Evolutionary conservation across 1,140 invertebrate genomes (phyloP), one percentile per base, ranked within the genome.

Genomic region (Pteromalus puparum): DNA sequence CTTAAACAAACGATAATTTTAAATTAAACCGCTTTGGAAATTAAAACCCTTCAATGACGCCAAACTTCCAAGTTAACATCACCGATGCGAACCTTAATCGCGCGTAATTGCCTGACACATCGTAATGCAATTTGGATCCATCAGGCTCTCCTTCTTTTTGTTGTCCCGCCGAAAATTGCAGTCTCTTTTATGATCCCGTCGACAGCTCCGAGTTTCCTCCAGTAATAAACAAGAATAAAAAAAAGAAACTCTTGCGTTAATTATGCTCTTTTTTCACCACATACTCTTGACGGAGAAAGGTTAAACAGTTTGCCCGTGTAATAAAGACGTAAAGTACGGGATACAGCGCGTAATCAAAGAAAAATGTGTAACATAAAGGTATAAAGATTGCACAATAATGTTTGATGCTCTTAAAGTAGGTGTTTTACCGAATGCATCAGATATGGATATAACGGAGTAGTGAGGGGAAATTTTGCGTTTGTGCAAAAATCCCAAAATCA

Each of bases 41-140:
- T 70, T 42, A 80, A 80, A 68, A 70, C 34, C 68, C 38, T 26
- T 67, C 30, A 67, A 78, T 10, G 18, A 78, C n/a, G 28, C n/a
- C 0, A 18, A 21, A 46, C 24, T 78, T 80, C 78, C 26, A 46
- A 80, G 67, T 70, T 70, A 80, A 18, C 24, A 10, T 42, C 13
- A 28, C 2, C 26, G 28, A 38, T 2, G 15, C 1, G 10, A 5
- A 65, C 9, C 48, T 30, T 68, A 68, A 68, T 26, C 18, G 30
- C 65, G 38, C 61, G n/a, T 73, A 73, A 73, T 73, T 73, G 72
- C 72, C 34, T 42, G 30, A 70, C 68, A 73, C 34, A 10, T 72
- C 42, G 67, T 73, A 81, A 81, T 61, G n/a, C 24, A 79, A 79
- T 79, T 79, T 79, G 15, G 38, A 79, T 21, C 30, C 77, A 28